Base-by-base conservation (phyloP, 2,113 vertebrate genomes). In the Protobothrops mucrosquamatus region DNA sequence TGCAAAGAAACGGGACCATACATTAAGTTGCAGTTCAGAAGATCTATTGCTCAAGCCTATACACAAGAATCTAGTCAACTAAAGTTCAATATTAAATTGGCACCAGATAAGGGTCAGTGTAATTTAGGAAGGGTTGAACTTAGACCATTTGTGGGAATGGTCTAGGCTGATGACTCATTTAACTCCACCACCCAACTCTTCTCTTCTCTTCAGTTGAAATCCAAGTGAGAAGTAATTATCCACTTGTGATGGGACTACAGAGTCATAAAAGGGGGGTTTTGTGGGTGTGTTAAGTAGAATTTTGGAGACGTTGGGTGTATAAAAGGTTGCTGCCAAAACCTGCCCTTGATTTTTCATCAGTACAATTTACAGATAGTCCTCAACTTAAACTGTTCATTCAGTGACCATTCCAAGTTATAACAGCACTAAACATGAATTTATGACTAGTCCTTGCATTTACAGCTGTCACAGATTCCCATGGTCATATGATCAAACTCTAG, bases 221-320 rank as follows among this genome's bases (percentile, higher is more conserved):
- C 14, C 61, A 95, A 96, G 94, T 81, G 93, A 34, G 91, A 94
- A 93, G 39, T 6, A 14, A 94, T 89, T 92, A 69, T 93, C n/a
- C n/a, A n/a, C n/a, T n/a, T 94, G 85, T 96, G 96, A 96, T 95
- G 96, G 94, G 14, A 34, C 64, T 34, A 69, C 14, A 69, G 64
- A 2, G 1, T 34, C 14, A 34, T 69, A 69, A 69, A 69, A 69
- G 64, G 29, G 29, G 34, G 64, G n/a, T 34, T 34, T 15, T 69
- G 29, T 69, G 29, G 64, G 90, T 95, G 22, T 46, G 23, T 24
- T 11, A 81, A 11, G 51, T 15, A 43, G 69, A 69, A 24, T 91
- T 91, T 85, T 34, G 89, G 29, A 51, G 48, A 90, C 22, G 23
- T 34, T 74, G 29, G 26, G 24, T 8, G 22, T 81, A 55, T 9